Conservation (phyloP, 1,140 invertebrate genomes). For the Euwallacea fornicatus region DNA sequence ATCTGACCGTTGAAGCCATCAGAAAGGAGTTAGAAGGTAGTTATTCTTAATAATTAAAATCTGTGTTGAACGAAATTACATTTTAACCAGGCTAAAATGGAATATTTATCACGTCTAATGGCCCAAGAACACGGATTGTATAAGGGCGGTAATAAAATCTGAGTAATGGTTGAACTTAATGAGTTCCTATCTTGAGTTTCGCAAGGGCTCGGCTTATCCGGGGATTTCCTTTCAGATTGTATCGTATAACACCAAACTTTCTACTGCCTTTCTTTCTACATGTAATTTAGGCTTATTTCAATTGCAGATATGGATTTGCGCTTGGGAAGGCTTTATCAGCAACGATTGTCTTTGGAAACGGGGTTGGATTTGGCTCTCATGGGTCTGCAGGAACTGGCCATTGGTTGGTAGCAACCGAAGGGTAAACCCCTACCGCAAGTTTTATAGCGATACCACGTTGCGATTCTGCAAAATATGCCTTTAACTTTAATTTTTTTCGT, state of each 20-base stretch:
- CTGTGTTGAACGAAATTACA: conserved; percentile 6
- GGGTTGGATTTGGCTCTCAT: conserved; percentile 67
- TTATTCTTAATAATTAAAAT: conserved; percentile 4
- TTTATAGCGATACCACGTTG: too few species aligned
- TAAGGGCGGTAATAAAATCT: conserved; percentile 24
- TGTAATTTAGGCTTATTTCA: not conserved
- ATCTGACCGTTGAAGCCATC: conserved; percentile 61
- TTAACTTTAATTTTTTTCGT: too few species aligned
- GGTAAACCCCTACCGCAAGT: too few species aligned
- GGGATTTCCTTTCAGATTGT: too few species aligned
- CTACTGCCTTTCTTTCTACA: not conserved
- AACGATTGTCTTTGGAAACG: conserved; percentile 64
- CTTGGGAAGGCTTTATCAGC: conserved; percentile 67
- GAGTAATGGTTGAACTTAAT: conserved; percentile 24
- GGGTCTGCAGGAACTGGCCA: conserved; percentile 59
- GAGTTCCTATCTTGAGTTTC: conserved; percentile 12
- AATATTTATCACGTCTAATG: conserved; percentile 23
- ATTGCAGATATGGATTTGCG: conserved; percentile 12
- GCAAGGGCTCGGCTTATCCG: not conserved
- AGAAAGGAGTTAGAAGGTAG: conserved; percentile 65
- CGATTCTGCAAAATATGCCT: too few species aligned
- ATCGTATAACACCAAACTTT: conserved; percentile 1
- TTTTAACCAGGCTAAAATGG: conserved; percentile 21
- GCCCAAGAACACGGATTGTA: conserved; percentile 21
- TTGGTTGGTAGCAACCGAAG: too few species aligned